A percentile compares a stretch with the other conserved stretches of the same genome.
These are phyloP conservation scores for Spinus pinus DNA, from an alignment of 2,797 vertebrate species.

Conservation along the genomic window DNA sequence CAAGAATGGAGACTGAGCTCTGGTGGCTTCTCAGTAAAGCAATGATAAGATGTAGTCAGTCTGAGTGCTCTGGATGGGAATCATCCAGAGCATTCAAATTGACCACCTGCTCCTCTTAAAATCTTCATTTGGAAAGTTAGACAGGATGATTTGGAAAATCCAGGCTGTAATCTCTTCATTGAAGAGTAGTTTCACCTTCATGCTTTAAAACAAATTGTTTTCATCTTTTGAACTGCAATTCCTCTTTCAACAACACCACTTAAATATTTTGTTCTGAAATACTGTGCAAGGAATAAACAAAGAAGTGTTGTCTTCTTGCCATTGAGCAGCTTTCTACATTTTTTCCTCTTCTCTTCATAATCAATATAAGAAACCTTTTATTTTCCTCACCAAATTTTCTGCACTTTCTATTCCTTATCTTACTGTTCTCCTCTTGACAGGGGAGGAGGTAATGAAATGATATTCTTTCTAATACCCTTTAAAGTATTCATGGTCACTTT, in stretches of 20 bases:
- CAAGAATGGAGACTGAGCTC: background rate
- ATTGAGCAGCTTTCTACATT: background rate
- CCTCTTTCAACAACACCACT: background rate
- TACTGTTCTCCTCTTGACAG: background rate
- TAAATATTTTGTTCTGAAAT: background rate
- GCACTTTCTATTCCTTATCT: background rate
- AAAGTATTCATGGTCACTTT: background rate
- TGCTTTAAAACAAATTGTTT: background rate
- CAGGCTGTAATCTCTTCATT: background rate
- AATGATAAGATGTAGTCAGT: background rate
- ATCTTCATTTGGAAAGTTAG: background rate
- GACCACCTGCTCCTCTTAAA: background rate
- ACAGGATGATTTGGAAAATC: background rate
- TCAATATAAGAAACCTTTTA: background rate
- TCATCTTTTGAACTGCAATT: background rate
- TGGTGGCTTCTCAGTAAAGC: background rate
- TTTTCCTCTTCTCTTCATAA: background rate
- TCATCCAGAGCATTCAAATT: background rate
- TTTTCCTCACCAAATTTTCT: background rate
- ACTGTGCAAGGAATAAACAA: background rate
- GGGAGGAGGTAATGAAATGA: background rate
- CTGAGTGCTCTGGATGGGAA: background rate
- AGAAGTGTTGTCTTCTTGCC: background rate
- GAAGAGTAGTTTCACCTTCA: background rate
- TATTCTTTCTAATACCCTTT: background rate